These are phyloP conservation scores for Brachionus plicatilis DNA, from an alignment of 1,140 invertebrate genomes.

Conservation along the genomic window DNA sequence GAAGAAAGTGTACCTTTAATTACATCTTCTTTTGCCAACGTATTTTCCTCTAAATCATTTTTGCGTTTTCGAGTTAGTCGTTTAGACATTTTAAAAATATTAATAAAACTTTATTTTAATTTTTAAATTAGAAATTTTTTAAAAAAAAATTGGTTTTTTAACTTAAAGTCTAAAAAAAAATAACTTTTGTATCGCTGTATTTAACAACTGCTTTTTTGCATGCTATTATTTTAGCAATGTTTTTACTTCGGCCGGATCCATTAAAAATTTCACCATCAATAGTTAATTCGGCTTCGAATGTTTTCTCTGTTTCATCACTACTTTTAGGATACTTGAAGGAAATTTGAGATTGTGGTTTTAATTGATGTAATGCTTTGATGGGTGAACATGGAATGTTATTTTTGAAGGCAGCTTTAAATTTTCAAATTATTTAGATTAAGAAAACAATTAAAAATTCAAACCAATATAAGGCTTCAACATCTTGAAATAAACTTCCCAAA, in stretches of 20 bases:
- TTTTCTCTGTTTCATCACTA: neutral
- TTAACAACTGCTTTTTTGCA: constrained; percentile 13
- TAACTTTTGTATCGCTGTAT: neutral
- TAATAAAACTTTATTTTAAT: neutral
- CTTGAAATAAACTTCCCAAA: constrained; percentile 88
- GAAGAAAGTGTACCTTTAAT: neutral
- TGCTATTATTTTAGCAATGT: constrained; percentile 11
- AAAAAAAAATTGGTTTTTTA: neutral
- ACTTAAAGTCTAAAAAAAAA: neutral
- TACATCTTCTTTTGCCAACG: neutral
- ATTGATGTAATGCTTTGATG: constrained; percentile 12
- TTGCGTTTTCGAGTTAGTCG: neutral
- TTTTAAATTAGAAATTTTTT: neutral
- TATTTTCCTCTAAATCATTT: neutral
- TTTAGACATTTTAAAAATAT: neutral
- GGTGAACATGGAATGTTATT: constrained; percentile 15
- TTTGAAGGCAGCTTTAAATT: neutral
- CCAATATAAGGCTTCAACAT: constrained; percentile 90
- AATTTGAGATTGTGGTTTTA: neutral
- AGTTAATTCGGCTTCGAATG: neutral
- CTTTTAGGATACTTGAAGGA: neutral
- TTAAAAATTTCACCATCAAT: neutral
- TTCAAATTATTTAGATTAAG: constrained; percentile 57
- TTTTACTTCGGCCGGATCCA: neutral
- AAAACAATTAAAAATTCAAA: constrained; percentile 62